phyloP scores from a whole-genome alignment of 2,888 invertebrate genomes.

The Pimpla rufipes region DNA sequence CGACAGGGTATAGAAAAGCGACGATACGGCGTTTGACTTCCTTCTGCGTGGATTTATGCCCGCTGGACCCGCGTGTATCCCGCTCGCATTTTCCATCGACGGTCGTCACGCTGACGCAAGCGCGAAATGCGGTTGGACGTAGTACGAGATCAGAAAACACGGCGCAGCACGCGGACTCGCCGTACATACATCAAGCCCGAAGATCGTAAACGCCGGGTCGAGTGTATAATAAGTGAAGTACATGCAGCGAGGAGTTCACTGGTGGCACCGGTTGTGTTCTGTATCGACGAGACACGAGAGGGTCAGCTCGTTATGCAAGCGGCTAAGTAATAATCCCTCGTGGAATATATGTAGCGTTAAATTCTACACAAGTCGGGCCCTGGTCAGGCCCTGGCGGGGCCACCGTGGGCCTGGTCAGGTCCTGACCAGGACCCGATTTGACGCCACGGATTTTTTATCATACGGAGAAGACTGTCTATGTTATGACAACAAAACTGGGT shows the following conservation, averaged over 20 bases:
- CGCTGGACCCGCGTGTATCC: neutral
- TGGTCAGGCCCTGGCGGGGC: too few relatives aligned
- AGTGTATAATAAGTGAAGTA: slow-evolving; percentile 19
- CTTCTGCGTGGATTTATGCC: neutral
- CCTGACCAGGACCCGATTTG: too few relatives aligned
- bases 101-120: neutral
- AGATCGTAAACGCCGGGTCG: slow-evolving; percentile 14
- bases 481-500: too few relatives aligned
- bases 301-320: neutral
- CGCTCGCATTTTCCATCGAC: neutral
- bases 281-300: slow-evolving; percentile 3
- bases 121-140: too few relatives aligned
- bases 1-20: slow-evolving; percentile 22
- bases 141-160: too few relatives aligned
- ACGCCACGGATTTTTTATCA: too few relatives aligned
- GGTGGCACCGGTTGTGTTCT: neutral
- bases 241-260: neutral
- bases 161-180: neutral
- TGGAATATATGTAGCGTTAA: too few relatives aligned
- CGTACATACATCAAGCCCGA: slow-evolving; percentile 19
- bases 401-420: too few relatives aligned
- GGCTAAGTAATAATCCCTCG: neutral
- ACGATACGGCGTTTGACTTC: neutral
- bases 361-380: too few relatives aligned
- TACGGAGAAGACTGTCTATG: too few relatives aligned